These are phyloP conservation scores for Mergus octosetaceus DNA, from an alignment of 2,797 vertebrate genomes.

Conservation along the genomic window DNA sequence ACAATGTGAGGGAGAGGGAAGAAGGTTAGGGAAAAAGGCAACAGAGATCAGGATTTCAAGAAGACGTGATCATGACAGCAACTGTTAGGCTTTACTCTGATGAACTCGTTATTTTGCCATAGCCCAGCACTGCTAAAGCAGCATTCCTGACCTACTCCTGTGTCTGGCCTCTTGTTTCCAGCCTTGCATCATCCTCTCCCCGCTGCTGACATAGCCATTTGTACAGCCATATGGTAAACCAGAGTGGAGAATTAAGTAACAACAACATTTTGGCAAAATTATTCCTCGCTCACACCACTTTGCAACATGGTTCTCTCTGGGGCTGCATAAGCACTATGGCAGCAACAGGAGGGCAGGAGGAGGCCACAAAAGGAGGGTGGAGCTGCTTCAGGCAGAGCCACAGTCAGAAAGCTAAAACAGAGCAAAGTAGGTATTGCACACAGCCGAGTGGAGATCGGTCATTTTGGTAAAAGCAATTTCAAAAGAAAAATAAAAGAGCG, in stretches of 20 bases:
- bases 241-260: conserved; percentile 22
- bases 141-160: conserved; percentile 14
- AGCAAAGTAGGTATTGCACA: background rate
- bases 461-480: background rate
- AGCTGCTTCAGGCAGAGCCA: background rate
- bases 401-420: background rate
- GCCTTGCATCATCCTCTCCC: conserved; percentile 55
- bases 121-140: background rate
- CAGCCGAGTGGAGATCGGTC: background rate
- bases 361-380: background rate
- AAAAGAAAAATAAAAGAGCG: background rate
- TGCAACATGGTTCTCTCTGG: background rate
- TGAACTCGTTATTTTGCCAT: conserved; percentile 11
- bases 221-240: conserved; percentile 63
- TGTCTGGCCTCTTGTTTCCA: background rate
- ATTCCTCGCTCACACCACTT: conserved; percentile 11
- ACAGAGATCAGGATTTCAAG: background rate
- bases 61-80: background rate
- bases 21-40: background rate
- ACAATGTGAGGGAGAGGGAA: background rate
- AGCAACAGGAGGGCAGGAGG: background rate
- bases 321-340: background rate
- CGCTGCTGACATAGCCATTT: conserved; percentile 59
- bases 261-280: conserved; percentile 24
- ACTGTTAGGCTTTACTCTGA: background rate